phyloP scores from a whole-genome alignment of 2,888 invertebrate species.

The Acholoe squamosa region DNA sequence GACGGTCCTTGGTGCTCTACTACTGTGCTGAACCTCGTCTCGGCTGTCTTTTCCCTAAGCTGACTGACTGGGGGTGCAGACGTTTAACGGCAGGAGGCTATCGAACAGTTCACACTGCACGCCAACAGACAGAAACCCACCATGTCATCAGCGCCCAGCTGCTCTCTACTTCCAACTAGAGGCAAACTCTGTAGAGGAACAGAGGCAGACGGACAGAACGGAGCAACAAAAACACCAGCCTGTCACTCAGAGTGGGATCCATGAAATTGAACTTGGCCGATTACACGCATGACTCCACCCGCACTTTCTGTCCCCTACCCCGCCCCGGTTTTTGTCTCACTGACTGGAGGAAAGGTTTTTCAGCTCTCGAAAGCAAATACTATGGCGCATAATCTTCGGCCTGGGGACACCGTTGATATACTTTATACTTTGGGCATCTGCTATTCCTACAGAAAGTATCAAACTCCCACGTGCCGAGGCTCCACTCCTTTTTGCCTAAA shows the following conservation, averaged over 20 bases:
- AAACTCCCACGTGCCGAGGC: no score
- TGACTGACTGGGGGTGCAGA: no score
- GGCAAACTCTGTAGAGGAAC: not conserved
- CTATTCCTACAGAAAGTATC: no score
- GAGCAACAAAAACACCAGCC: not conserved
- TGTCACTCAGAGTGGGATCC: slow-evolving; percentile 26
- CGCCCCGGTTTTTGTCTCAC: not conserved
- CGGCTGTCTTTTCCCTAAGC: no score
- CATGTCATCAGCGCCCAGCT: no score
- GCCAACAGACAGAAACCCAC: no score
- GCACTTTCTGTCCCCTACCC: not conserved
- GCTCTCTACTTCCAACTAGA: no score
- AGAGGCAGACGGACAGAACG: not conserved
- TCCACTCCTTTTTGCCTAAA: no score
- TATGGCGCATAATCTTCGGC: not conserved
- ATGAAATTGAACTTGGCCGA: slow-evolving; percentile 41
- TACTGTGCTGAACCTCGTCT: no score
- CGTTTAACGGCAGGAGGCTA: no score
- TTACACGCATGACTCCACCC: slow-evolving; percentile 31
- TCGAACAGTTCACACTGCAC: no score
- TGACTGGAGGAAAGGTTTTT: not conserved
- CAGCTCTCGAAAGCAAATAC: not conserved
- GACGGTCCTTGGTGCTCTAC: not conserved
- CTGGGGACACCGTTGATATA: not conserved
- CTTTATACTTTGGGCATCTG: no score